These are phyloP conservation scores for Orthochromis indermauri DNA, from an alignment of 2,113 vertebrate species.

Conservation along the genomic window DNA sequence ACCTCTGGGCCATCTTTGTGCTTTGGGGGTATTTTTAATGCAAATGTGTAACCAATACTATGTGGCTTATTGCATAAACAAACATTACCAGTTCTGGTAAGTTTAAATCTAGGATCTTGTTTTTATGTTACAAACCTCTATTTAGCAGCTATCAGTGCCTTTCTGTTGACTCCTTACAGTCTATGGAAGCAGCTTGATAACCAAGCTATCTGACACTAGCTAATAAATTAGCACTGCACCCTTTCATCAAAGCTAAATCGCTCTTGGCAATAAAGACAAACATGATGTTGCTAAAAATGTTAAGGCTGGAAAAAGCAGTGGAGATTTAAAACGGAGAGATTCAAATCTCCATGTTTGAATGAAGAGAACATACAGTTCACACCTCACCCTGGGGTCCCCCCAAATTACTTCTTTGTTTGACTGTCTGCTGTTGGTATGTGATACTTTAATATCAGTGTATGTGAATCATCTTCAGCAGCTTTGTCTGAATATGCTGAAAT, in stretches of 20 bases:
- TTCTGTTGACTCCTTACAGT: too few relatives aligned
- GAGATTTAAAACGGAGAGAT: neutral
- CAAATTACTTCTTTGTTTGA: fast-evolving
- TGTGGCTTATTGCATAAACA: neutral
- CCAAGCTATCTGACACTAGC: too few relatives aligned
- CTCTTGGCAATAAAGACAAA: neutral
- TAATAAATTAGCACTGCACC: too few relatives aligned
- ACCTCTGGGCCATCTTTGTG: fast-evolving
- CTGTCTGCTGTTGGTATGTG: neutral
- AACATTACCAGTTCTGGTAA: neutral
- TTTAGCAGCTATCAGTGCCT: too few relatives aligned
- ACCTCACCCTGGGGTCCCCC: fast-evolving
- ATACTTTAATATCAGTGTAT: neutral
- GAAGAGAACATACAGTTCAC: fast-evolving
- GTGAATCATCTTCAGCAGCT: neutral
- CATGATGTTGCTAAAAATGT: neutral
- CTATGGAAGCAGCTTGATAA: too few relatives aligned
- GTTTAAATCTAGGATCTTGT: too few relatives aligned
- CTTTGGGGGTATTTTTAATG: neutral
- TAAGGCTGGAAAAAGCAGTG: neutral
- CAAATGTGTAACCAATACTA: neutral
- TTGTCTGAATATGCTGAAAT: neutral
- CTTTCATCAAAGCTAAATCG: too few relatives aligned
- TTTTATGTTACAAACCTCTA: fast-evolving
- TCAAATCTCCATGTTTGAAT: neutral